Base-by-base conservation (phyloP, 2,113 vertebrate genomes). In the Phrynosoma blainvillii region DNA sequence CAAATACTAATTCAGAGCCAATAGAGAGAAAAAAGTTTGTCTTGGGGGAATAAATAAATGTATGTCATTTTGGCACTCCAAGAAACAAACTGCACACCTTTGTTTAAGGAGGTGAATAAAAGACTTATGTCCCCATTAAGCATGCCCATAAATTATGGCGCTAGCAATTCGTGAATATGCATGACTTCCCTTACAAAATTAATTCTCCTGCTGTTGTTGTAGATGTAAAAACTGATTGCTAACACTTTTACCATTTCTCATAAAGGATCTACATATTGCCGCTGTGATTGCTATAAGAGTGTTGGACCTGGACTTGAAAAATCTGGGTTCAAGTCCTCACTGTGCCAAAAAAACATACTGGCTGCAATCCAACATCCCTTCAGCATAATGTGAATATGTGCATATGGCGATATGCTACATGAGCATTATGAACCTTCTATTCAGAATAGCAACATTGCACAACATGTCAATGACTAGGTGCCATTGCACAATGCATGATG, bases 211-310 rank as follows among this genome's bases (percentile, higher is more conserved):
- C 66, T 20, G 65, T 81, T 65, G 59, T 14, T 18, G 47, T 6
- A 85, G 42, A 13, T 75, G 82, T 82, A 90, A 87, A 83, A 79
- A 62, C 82, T 66, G 68, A 42, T 42, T 54, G 82, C 30, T 86
- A 92, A 27, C 9, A 82, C 1, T 66, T 74, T 18, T n/a, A 8
- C 1, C 14, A 12, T 80, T 79, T 36, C 84, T 62, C n/a, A 66
- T 66, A 71, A 77, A 52, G 14, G 7, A 71, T 47, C 20, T 52
- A 30, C 68, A 71, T 27, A 9, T 5, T 71, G 27, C 25, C 10
- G 1, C 7, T 11, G 11, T 30, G 68, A 23, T 30, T 36, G 36
- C 36, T 36, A 10, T 71, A 30, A 71, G 68, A 71, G 27, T 27
- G 11, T 11, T 71, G 27, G 68, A 25, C 66, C 25, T 23, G 2